A percentile compares a stretch with the other conserved stretches of the same genome.
These are phyloP conservation scores for Paraescarpia echinospica DNA, from an alignment of 1,140 invertebrate genomes.

Conservation along the genomic window DNA sequence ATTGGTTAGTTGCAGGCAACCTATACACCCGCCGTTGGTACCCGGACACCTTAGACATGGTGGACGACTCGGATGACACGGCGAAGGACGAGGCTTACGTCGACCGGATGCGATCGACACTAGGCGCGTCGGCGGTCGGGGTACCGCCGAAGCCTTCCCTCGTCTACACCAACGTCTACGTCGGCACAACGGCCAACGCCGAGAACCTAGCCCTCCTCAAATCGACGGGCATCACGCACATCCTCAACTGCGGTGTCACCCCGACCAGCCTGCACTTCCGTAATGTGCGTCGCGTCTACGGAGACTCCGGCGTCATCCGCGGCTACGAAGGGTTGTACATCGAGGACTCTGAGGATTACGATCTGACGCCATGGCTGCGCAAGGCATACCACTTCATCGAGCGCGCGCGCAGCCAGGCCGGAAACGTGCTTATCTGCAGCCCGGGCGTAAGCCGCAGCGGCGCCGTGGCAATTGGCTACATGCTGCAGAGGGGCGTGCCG, in stretches of 20 bases:
- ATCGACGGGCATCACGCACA: neutral
- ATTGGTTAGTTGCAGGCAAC: neutral
- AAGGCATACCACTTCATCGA: constrained; percentile 17
- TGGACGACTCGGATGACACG: neutral
- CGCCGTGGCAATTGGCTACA: neutral
- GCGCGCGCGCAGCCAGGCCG: constrained; percentile 12
- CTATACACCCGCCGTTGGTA: neutral
- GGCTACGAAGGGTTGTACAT: constrained; percentile 10
- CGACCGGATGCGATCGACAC: neutral
- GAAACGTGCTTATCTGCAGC: constrained; percentile 17
- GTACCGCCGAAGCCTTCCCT: constrained; percentile 9
- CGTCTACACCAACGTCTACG: constrained; percentile 9
- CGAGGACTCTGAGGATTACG: neutral
- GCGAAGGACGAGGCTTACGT: neutral
- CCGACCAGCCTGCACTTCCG: neutral
- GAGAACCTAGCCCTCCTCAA: constrained; percentile 8
- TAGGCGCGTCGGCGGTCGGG: neutral
- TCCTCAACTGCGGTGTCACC: constrained; percentile 14
- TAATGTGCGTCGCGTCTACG: neutral
- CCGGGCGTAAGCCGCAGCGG: neutral
- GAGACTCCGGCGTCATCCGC: neutral
- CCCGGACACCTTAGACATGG: neutral
- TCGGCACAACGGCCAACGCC: constrained; percentile 21
- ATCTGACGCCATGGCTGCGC: neutral
- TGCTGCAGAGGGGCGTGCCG: neutral